These are phyloP conservation scores for Scolopax rusticola DNA, from an alignment of 2,797 vertebrate species.

Conservation along the genomic window DNA sequence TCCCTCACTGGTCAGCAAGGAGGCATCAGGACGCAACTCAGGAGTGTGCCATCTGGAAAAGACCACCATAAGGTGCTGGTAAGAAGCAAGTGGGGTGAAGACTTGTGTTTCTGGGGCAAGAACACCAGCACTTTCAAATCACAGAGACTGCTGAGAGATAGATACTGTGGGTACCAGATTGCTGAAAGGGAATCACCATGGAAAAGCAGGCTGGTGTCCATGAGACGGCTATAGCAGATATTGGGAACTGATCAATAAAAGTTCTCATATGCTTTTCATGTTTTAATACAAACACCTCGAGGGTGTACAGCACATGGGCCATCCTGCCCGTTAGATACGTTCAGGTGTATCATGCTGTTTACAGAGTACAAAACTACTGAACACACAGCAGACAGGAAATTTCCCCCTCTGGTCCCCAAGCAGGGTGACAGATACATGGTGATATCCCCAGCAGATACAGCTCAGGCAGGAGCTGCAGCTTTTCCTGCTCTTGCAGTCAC, in stretches of 20 bases:
- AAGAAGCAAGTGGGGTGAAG: neutral
- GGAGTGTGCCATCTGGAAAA: neutral
- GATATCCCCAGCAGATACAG: neutral
- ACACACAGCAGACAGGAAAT: neutral
- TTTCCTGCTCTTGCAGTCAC: neutral
- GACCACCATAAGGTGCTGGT: neutral
- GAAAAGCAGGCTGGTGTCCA: neutral
- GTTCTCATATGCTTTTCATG: neutral
- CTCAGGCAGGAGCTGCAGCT: constrained; percentile 1
- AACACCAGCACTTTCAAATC: neutral
- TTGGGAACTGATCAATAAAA: neutral
- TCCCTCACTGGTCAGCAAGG: neutral
- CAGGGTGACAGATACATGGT: neutral
- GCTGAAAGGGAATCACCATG: neutral
- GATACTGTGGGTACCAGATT: neutral
- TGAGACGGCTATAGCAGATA: neutral
- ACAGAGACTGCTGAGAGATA: neutral
- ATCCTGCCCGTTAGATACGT: neutral
- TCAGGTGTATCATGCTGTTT: neutral
- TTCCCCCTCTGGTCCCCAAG: neutral
- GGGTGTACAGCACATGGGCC: neutral
- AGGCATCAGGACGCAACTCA: neutral
- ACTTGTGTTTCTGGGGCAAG: neutral
- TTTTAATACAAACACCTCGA: neutral
- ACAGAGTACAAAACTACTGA: neutral